These are phyloP conservation scores for Eupithecia insigniata DNA, from an alignment of 2,888 invertebrate genomes.

Conservation along the genomic window DNA sequence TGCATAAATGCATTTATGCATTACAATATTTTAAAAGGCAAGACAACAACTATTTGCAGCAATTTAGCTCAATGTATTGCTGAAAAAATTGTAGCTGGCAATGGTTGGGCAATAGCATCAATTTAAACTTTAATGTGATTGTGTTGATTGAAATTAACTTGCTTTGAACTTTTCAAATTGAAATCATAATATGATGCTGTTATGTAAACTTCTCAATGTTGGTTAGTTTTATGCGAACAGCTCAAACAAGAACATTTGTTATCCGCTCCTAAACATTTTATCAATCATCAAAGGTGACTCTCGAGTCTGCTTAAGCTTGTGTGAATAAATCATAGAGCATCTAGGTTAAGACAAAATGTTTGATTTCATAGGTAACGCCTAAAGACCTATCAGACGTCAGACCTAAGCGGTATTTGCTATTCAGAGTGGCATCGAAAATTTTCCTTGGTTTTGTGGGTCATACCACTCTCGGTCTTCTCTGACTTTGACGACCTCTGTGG, in stretches of 20 bases:
- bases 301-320: conserved; percentile 26
- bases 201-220: neutral
- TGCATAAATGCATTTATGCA: neutral
- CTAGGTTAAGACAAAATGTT: conserved; percentile 75
- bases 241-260: neutral
- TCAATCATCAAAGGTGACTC: neutral
- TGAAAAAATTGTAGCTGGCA: neutral
- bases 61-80: neutral
- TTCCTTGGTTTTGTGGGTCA: neutral
- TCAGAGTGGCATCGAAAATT: neutral
- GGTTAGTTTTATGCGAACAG: neutral
- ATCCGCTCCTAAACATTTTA: neutral
- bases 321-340: conserved; percentile 62
- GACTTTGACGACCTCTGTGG: too few relatives aligned
- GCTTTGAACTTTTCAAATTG: neutral
- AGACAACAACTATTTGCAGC: neutral
- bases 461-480: too few relatives aligned
- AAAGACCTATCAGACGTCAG: neutral
- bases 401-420: neutral
- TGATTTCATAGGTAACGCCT: conserved; percentile 60
- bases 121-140: neutral
- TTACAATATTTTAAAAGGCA: conserved; percentile 12
- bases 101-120: conserved; percentile 4
- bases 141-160: conserved; percentile 7
- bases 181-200: neutral